Conservation (phyloP, 2,797 vertebrate species). For the Lacerta agilis region DNA sequence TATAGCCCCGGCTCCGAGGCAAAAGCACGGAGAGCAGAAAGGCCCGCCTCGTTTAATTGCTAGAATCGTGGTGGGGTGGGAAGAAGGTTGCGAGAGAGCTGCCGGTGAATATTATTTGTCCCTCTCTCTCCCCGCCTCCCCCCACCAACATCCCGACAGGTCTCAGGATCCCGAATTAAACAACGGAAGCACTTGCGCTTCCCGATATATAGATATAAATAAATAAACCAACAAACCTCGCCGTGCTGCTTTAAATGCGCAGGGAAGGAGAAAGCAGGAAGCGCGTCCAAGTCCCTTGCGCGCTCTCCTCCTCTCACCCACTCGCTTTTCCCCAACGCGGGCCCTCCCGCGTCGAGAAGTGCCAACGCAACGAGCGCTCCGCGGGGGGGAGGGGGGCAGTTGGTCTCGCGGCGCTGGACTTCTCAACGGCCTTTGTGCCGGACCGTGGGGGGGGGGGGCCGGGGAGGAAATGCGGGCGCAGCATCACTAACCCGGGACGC, state of each 20-base stretch:
- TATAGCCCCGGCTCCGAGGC: background rate
- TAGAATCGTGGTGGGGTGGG: background rate
- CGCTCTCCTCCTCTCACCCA: too few relatives aligned
- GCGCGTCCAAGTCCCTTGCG: background rate
- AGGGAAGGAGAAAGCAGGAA: background rate
- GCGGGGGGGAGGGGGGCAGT: background rate
- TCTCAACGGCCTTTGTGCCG: background rate
- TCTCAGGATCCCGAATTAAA: background rate
- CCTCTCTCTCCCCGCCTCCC: background rate
- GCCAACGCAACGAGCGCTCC: too few relatives aligned
- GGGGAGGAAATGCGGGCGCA: background rate
- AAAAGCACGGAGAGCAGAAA: too few relatives aligned
- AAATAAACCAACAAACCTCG: background rate
- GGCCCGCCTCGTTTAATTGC: background rate
- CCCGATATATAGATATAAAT: background rate
- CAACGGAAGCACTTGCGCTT: background rate
- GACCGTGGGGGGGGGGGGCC: too few relatives aligned
- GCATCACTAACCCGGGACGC: background rate
- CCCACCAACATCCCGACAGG: background rate
- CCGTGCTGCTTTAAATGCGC: background rate
- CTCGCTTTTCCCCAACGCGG: background rate
- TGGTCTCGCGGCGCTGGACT: background rate
- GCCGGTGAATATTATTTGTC: too few relatives aligned
- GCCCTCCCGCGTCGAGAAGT: background rate
- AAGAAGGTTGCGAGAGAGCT: too few relatives aligned